Percentiles rank a stretch among this genome's conserved stretches.
Conservation (phyloP, 2,797 vertebrate species). For the Enteromius fasciolatus region DNA sequence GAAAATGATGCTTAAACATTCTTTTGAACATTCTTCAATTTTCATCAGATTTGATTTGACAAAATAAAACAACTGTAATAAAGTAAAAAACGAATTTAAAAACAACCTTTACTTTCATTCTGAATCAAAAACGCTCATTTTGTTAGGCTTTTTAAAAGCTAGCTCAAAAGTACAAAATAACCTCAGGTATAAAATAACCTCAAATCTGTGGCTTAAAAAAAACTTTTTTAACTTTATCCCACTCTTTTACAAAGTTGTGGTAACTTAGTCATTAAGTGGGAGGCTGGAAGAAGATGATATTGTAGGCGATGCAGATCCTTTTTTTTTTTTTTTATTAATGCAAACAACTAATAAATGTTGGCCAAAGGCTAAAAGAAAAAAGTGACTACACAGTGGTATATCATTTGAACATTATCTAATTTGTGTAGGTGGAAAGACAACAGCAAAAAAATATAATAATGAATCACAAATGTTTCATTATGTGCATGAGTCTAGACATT, state of each 20-base stretch:
- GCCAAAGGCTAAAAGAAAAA: background rate
- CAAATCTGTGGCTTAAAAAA: background rate
- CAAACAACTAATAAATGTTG: background rate
- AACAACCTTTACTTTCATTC: background rate
- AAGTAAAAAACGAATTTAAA: background rate
- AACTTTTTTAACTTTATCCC: background rate
- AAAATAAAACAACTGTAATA: background rate
- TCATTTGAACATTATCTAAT: background rate
- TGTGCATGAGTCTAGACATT: background rate
- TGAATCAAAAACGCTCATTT: background rate
- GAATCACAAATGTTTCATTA: background rate
- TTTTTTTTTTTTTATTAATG: background rate
- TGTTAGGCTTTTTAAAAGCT: background rate
- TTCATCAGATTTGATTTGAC: background rate
- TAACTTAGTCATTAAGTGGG: slow-evolving; percentile 17
- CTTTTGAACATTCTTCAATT: background rate
- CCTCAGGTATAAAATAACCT: background rate
- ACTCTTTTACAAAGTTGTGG: background rate
- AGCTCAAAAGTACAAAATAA: slow-evolving; percentile 13
- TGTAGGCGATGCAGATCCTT: background rate
- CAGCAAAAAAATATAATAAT: background rate
- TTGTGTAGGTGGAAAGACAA: background rate
- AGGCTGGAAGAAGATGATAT: slow-evolving; percentile 6
- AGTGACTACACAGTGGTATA: background rate
- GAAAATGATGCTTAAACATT: slow-evolving; percentile 35